A percentile compares a stretch with the other conserved stretches of the same genome.
These are phyloP conservation scores for Neoaliturus tenellus DNA, from an alignment of 2,888 invertebrate species.

Conservation along the genomic window DNA sequence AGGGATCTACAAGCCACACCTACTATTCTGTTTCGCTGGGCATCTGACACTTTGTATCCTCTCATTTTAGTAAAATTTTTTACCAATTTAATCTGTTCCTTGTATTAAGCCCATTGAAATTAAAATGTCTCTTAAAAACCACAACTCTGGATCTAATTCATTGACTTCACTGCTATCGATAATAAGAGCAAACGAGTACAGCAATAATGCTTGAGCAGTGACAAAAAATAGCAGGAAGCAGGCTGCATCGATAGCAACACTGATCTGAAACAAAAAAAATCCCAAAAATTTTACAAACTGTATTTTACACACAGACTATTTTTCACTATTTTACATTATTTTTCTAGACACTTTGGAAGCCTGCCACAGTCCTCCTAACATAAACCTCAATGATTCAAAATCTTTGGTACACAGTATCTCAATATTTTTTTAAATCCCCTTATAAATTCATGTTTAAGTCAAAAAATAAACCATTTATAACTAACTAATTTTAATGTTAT, in stretches of 20 bases:
- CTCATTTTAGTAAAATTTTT: constrained; percentile 71
- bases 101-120: constrained; percentile 22
- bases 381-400: no score
- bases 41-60: constrained; percentile 85
- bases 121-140: constrained; percentile 29
- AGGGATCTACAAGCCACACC: constrained; percentile 83
- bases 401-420: no score
- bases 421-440: no score
- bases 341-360: no score
- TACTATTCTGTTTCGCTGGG: constrained; percentile 80
- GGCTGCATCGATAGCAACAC: constrained; percentile 23
- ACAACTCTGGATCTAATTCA: constrained; percentile 14
- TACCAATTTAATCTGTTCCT: background rate
- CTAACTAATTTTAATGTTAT: no score
- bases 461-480: no score
- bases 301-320: no score
- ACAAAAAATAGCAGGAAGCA: constrained; percentile 14
- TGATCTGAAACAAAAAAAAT: constrained; percentile 14
- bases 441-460: no score
- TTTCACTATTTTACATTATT: no score
- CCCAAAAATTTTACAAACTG: no score
- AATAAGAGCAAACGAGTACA: constrained; percentile 13
- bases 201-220: constrained; percentile 17
- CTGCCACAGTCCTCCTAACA: no score
- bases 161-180: constrained; percentile 29